Evolutionary conservation across 2,113 vertebrate genomes (phyloP).

Genomic region (Tachuris rubrigastra): DNA sequence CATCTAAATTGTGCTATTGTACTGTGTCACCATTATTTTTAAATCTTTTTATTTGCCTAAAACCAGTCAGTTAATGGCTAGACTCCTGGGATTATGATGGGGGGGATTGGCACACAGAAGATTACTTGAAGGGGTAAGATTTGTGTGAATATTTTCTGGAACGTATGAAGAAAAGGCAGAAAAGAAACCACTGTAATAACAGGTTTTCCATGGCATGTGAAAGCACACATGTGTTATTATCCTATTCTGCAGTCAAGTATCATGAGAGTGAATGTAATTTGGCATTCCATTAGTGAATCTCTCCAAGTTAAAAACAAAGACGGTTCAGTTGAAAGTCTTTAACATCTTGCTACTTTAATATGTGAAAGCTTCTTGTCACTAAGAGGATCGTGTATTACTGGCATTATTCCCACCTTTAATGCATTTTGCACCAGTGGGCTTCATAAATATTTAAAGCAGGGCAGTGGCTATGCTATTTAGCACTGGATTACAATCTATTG

Average conservation of each 20-base stretch:
- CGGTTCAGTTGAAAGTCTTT: constrained; percentile 68
- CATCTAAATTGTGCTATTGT: constrained; percentile 17
- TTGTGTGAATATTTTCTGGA: neutral
- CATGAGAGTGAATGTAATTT: constrained; percentile 13
- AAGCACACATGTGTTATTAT: constrained; percentile 11
- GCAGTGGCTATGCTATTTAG: constrained; percentile 55
- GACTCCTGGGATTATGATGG: neutral
- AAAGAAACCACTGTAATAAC: neutral
- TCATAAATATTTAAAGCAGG: constrained; percentile 77
- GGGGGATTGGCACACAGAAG: neutral
- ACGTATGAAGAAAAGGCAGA: neutral
- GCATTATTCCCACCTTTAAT: constrained; percentile 75
- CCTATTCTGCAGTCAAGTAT: constrained; percentile 10
- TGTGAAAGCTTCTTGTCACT: constrained; percentile 65
- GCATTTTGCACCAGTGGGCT: constrained; percentile 63
- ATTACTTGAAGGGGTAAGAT: neutral
- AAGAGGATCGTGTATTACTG: constrained; percentile 58
- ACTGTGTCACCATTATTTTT: constrained; percentile 35
- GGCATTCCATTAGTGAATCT: constrained; percentile 58
- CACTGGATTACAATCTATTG: constrained; percentile 51
- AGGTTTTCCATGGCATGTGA: neutral
- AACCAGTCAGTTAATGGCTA: neutral
- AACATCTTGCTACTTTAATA: constrained; percentile 68
- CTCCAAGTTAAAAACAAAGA: constrained; percentile 62
- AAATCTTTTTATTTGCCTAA: constrained; percentile 17